Evolutionary conservation across 1,140 invertebrate species (phyloP).

Genomic region (Caenorhabditis tropicalis): DNA sequence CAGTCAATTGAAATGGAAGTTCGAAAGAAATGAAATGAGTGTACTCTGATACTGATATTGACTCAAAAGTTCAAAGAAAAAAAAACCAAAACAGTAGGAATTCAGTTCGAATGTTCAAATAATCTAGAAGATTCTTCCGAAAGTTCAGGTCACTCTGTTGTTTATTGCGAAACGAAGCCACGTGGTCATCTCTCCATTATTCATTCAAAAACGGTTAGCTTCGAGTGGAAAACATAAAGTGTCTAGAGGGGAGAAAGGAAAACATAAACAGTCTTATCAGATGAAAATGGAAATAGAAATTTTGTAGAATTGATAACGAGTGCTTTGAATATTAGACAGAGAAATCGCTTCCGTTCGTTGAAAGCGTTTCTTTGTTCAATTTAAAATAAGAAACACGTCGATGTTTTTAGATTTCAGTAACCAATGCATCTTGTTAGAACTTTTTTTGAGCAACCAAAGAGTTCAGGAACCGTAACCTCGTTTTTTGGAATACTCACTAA

Average conservation of each 20-base stretch:
- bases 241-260: background rate
- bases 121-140: too few relatives aligned
- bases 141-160: background rate
- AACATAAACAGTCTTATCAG: background rate
- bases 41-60: too few relatives aligned
- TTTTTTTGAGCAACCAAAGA: too few relatives aligned
- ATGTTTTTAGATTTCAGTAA: too few relatives aligned
- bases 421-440: too few relatives aligned
- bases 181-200: constrained; percentile 15
- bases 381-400: too few relatives aligned
- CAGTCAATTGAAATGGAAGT: too few relatives aligned
- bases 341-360: background rate
- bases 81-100: background rate
- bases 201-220: background rate
- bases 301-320: background rate
- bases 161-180: constrained; percentile 27
- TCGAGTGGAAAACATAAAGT: background rate
- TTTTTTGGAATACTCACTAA: too few relatives aligned
- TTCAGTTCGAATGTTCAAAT: background rate
- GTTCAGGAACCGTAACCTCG: too few relatives aligned
- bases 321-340: background rate
- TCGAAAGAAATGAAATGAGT: too few relatives aligned
- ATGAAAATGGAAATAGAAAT: background rate
- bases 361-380: too few relatives aligned
- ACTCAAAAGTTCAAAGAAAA: too few relatives aligned